Evolutionary conservation across 2,888 invertebrate species (phyloP).

Genomic region (Dolichopus griseipennis): DNA sequence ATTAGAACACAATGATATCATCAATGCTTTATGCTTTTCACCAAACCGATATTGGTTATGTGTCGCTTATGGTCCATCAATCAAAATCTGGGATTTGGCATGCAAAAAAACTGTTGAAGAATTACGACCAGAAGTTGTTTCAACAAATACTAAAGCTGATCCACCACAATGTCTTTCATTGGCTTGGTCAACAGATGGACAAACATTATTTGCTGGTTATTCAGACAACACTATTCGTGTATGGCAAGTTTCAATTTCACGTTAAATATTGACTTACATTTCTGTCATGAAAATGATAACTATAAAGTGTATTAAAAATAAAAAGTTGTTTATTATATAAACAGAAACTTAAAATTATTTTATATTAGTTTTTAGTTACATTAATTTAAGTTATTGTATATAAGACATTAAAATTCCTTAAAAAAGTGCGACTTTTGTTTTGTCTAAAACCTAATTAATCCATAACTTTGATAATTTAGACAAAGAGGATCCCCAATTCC

Average conservation of each 20-base stretch:
- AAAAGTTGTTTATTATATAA: background rate
- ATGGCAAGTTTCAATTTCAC: slow-evolving; percentile 92
- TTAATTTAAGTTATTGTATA: no score
- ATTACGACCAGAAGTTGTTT: slow-evolving; percentile 87
- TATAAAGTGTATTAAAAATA: background rate
- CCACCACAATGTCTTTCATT: slow-evolving; percentile 93
- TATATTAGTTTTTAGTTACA: no score
- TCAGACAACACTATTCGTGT: slow-evolving; percentile 97
- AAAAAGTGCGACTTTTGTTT: no score
- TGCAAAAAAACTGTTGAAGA: slow-evolving; percentile 99
- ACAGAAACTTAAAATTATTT: background rate
- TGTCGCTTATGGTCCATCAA: slow-evolving; percentile 95
- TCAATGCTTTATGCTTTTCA: slow-evolving; percentile 97
- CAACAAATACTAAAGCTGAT: slow-evolving; percentile 68
- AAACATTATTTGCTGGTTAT: slow-evolving; percentile 97
- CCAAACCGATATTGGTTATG: slow-evolving; percentile 99
- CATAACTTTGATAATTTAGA: no score
- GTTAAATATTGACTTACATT: slow-evolving; percentile 45
- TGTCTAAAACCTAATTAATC: no score
- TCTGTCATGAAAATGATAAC: background rate
- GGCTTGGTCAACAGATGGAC: slow-evolving; percentile 99
- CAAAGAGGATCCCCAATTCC: no score
- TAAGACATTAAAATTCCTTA: no score
- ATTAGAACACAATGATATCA: slow-evolving; percentile 95
- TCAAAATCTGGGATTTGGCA: slow-evolving; percentile 99